Conservation (phyloP, 2,888 invertebrate species). For the Operophtera brumata region DNA sequence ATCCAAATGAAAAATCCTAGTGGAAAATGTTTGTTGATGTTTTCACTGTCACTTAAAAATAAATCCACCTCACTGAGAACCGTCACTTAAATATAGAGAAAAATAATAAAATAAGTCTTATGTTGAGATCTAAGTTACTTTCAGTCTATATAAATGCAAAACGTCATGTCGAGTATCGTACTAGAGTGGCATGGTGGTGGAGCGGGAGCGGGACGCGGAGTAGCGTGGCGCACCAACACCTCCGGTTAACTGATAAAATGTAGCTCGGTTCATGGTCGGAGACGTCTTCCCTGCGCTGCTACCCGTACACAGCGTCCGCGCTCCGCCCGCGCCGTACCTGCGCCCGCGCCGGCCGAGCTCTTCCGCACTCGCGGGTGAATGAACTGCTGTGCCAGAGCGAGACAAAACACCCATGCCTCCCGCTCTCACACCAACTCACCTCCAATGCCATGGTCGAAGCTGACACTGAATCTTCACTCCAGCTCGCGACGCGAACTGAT, state of each 20-base stretch:
- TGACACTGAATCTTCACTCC: conserved; percentile 62
- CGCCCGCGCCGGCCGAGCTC: conserved; percentile 64
- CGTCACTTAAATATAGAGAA: conserved; percentile 67
- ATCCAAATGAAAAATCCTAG: conserved; percentile 65
- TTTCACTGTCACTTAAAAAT: conserved; percentile 69
- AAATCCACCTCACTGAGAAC: conserved; percentile 67
- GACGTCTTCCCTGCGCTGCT: conserved; percentile 72
- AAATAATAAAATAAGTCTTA: conserved; percentile 73
- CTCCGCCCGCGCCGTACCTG: conserved; percentile 60
- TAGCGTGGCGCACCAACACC: conserved; percentile 68
- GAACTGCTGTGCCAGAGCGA: conserved; percentile 70
- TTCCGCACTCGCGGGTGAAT: conserved; percentile 78
- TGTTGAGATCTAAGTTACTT: conserved; percentile 78
- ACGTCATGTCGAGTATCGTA: conserved; percentile 55
- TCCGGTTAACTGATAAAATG: conserved; percentile 77
- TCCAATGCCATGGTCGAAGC: conserved; percentile 74
- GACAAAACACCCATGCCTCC: conserved; percentile 45
- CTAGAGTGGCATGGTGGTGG: conserved; percentile 62
- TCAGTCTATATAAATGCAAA: conserved; percentile 76
- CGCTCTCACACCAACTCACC: conserved; percentile 29
- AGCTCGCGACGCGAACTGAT: conserved; percentile 53
- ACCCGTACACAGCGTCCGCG: conserved; percentile 58
- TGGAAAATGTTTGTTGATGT: conserved; percentile 55
- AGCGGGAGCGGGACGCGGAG: conserved; percentile 55
- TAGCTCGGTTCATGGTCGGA: conserved; percentile 74